Evolutionary conservation across 2,888 invertebrate genomes (phyloP).

Genomic region (Apamea crenata): DNA sequence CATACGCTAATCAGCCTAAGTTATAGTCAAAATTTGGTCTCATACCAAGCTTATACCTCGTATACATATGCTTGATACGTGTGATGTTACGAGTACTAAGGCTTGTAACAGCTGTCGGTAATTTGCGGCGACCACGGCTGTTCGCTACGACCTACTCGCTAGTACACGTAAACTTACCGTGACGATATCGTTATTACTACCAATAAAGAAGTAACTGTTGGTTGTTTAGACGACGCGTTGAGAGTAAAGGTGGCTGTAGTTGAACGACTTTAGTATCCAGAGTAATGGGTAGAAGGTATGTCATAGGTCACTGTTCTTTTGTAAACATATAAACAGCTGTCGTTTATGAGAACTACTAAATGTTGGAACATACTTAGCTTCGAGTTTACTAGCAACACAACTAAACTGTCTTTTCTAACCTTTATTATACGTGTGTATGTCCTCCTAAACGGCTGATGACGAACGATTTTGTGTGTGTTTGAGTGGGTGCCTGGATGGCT

Average conservation of each 20-base stretch:
- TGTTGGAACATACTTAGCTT: background rate
- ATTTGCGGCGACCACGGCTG: constrained; percentile 52
- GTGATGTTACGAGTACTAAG: constrained; percentile 21
- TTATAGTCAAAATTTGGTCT: constrained; percentile 19
- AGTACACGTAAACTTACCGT: constrained; percentile 33
- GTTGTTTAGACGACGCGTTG: constrained; percentile 10
- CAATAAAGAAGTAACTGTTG: constrained; percentile 25
- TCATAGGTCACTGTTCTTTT: constrained; percentile 8
- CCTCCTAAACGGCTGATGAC: no score
- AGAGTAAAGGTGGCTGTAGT: constrained; percentile 1
- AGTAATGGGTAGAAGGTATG: background rate
- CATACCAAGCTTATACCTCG: background rate
- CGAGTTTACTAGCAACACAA: no score
- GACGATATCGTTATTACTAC: constrained; percentile 45
- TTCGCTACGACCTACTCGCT: constrained; percentile 10
- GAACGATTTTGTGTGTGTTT: no score
- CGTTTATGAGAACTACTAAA: background rate
- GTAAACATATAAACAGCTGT: background rate
- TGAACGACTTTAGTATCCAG: constrained; percentile 19
- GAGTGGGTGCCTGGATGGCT: no score
- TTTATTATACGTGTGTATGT: no score
- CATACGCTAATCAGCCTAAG: background rate
- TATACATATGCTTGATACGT: constrained; percentile 4
- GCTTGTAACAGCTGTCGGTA: constrained; percentile 58
- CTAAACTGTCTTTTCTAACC: background rate